Base-by-base conservation (phyloP, 2,888 invertebrate species). In the Stegophylla sp. region DNA sequence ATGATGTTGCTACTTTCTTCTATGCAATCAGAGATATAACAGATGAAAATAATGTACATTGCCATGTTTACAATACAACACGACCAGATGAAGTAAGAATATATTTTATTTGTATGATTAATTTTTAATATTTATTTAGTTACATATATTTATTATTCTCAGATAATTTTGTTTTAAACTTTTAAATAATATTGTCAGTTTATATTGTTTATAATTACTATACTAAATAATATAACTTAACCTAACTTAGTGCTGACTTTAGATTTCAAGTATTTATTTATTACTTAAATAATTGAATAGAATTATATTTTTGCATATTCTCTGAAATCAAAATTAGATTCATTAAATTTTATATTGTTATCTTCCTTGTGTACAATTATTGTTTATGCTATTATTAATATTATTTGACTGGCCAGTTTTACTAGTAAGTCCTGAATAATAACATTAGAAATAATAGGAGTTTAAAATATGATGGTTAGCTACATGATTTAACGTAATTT, bases 11-110 rank as follows among this genome's bases (percentile, higher is more conserved):
- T 51, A 79, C 79, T 51, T 89, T 94, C 85, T 90, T 93, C 84
- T 94, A 94, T 87, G 89, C 93, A 84, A 88, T 93, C 82, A 89
- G 91, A 84, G 92, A 93, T 85, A 91, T 91, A 84, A 41, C 43
- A 3, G 89, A 89, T 85, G 92, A 93, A 85, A 90, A 90, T n/a
- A 87, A 92, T 3, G 89, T 93, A 43, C 91, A 92, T 86, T 93
- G 92, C 86, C 92, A 91, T 86, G 89, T 94, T 79, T 94, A 91
- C 86, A 90, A 90, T 85, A 91, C 92, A 59, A 88, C 89, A 82
- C 90, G 91, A 56, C 88, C 88, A 0, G 87, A 88, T 75, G 92
- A 93, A 88, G 94, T 94, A 86, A 91, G 92, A 89, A 72, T 1
- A 74, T 34, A 23, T 51, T 74, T 74, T 45, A 26, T 73, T 61